phyloP scores from a whole-genome alignment of 92 coral and sea anemone species.

The Ricordea florida region DNA sequence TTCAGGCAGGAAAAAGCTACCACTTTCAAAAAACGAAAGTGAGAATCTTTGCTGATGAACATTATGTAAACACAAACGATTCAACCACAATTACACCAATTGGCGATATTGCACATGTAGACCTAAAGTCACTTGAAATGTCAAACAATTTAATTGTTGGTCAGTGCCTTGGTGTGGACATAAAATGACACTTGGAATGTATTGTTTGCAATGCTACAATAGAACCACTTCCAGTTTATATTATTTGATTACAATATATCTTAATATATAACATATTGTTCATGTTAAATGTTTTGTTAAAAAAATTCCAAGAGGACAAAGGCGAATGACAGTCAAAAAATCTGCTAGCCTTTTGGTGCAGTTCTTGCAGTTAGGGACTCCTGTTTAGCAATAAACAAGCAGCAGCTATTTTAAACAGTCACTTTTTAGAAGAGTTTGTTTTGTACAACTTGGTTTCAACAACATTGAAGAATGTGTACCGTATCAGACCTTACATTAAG shows the following conservation, averaged over 20 bases:
- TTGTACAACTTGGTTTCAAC: no score
- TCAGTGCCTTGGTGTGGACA: constrained; percentile 23
- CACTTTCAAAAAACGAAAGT: constrained; percentile 58
- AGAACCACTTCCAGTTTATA: constrained; percentile 40
- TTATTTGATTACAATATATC: constrained; percentile 57
- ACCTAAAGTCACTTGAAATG: constrained; percentile 22
- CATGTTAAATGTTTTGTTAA: constrained; percentile 55
- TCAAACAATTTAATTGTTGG: background rate
- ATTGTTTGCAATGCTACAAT: constrained; percentile 51
- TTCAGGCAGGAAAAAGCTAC: constrained; percentile 58
- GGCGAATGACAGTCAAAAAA: no score
- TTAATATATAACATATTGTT: constrained; percentile 24
- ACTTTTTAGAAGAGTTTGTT: no score
- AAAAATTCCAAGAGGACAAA: no score
- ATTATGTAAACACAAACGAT: constrained; percentile 63
- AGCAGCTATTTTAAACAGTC: no score
- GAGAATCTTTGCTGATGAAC: constrained; percentile 64
- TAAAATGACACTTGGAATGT: constrained; percentile 40
- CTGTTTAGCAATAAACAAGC: no score
- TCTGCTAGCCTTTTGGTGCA: no score
- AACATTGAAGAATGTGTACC: no score
- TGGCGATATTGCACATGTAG: constrained; percentile 35
- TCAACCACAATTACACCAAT: constrained; percentile 43
- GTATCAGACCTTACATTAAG: no score
- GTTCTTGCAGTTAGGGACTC: no score